phyloP scores from a whole-genome alignment of 1,140 invertebrate genomes.

The Laupala kohalensis region DNA sequence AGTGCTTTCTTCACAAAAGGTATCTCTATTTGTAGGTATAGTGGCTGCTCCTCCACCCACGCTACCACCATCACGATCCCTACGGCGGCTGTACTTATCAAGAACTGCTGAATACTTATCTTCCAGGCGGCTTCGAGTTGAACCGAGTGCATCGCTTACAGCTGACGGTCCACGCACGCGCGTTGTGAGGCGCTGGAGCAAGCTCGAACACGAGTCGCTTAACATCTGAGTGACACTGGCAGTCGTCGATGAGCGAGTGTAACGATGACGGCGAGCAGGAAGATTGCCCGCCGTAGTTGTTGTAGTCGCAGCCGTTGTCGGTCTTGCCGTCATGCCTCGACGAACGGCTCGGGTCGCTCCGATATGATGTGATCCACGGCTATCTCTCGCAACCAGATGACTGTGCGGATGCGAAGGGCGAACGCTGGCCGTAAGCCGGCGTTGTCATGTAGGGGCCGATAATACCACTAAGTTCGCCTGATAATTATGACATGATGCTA shows the following conservation, averaged over 20 bases:
- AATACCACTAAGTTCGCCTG: not conserved
- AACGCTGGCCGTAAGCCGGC: not conserved
- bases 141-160: constrained; percentile 25
- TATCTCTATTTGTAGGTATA: no score
- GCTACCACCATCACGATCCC: not conserved
- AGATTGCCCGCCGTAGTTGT: constrained; percentile 18
- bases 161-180: constrained; percentile 52
- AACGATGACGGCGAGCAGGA: constrained; percentile 40
- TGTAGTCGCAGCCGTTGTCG: constrained; percentile 25
- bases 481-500: no score
- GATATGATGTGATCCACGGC: not conserved
- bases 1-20: not conserved
- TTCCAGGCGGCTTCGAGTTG: constrained; percentile 48
- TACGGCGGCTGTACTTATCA: constrained; percentile 21
- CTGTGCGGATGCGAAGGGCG: not conserved
- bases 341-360: not conserved
- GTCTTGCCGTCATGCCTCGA: constrained; percentile 18
- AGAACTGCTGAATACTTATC: constrained; percentile 60
- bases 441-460: constrained; percentile 9
- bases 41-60: not conserved
- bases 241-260: constrained; percentile 61
- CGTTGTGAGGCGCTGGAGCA: constrained; percentile 61
- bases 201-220: constrained; percentile 67
- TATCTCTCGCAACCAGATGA: not conserved
- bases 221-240: constrained; percentile 70